phyloP scores from a whole-genome alignment of 2,113 vertebrate species.

The Catharus minimus region DNA sequence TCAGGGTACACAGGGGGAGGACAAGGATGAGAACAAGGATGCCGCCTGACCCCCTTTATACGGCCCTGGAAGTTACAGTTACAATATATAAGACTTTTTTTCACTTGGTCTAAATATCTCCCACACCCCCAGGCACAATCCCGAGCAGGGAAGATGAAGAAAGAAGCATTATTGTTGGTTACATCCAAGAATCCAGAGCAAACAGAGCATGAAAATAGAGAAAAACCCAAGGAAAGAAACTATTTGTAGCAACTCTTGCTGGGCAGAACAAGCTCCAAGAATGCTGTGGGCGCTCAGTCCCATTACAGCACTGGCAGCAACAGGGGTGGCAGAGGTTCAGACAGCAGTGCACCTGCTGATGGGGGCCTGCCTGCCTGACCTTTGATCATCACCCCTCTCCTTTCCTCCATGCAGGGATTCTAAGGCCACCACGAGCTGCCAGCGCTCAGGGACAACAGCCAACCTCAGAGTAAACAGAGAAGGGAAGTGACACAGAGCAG shows the following conservation, averaged over 20 bases:
- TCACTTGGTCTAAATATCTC: background rate
- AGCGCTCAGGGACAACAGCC: background rate
- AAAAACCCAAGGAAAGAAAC: background rate
- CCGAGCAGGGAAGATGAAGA: background rate
- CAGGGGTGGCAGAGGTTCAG: background rate
- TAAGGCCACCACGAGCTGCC: background rate
- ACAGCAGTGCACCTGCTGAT: background rate
- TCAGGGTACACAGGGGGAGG: background rate
- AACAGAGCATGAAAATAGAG: background rate
- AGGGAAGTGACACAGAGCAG: background rate
- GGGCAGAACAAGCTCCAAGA: background rate
- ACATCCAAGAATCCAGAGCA: background rate
- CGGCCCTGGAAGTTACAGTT: background rate
- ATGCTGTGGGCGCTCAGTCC: rapidly evolving
- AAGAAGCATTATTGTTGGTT: background rate
- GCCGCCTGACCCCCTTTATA: background rate
- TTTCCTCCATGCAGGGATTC: background rate
- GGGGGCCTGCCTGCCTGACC: background rate
- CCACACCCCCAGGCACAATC: background rate
- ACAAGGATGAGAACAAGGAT: background rate
- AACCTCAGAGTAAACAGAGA: background rate
- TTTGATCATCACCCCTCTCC: background rate
- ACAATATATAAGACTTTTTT: background rate
- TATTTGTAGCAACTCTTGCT: background rate
- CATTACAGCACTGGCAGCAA: background rate